These are phyloP conservation scores for Chelmon rostratus DNA, from an alignment of 2,797 vertebrate species.

Conservation along the genomic window DNA sequence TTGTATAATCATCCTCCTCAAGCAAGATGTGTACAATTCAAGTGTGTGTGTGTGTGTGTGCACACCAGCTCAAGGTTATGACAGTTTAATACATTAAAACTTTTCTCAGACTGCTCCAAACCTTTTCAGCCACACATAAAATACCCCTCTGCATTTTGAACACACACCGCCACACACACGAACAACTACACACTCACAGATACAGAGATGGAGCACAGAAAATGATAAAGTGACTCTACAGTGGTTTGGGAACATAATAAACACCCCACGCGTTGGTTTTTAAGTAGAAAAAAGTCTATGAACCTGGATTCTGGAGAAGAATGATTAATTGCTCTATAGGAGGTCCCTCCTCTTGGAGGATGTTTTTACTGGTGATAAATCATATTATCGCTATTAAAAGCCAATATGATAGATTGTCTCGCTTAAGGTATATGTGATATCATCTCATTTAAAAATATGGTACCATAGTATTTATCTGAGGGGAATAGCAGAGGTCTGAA, in stretches of 20 bases:
- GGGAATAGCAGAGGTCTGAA: conserved; percentile 50
- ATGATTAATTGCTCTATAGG: conserved; percentile 85
- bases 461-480: conserved; percentile 67
- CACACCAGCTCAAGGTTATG: conserved; percentile 65
- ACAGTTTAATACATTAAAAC: conserved; percentile 71
- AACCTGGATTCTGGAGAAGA: conserved; percentile 74
- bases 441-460: conserved; percentile 79
- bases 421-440: conserved; percentile 76
- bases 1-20: conserved; percentile 24
- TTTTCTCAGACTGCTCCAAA: conserved; percentile 47
- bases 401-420: conserved; percentile 84
- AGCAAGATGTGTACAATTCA: conserved; percentile 1
- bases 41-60: conserved; percentile 33
- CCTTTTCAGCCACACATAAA: conserved; percentile 48
- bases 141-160: conserved; percentile 37
- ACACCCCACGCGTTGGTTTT: conserved; percentile 68
- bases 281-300: conserved; percentile 75
- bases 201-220: conserved; percentile 65
- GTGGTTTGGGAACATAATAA: conserved; percentile 79
- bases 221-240: conserved; percentile 81
- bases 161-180: conserved; percentile 48
- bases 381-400: conserved; percentile 88
- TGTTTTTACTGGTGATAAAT: conserved; percentile 83
- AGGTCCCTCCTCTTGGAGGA: conserved; percentile 80
- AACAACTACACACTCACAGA: conserved; percentile 59